phyloP scores from a whole-genome alignment of 2,113 vertebrate genomes.

The Rhegmatorhina hoffmannsi region DNA sequence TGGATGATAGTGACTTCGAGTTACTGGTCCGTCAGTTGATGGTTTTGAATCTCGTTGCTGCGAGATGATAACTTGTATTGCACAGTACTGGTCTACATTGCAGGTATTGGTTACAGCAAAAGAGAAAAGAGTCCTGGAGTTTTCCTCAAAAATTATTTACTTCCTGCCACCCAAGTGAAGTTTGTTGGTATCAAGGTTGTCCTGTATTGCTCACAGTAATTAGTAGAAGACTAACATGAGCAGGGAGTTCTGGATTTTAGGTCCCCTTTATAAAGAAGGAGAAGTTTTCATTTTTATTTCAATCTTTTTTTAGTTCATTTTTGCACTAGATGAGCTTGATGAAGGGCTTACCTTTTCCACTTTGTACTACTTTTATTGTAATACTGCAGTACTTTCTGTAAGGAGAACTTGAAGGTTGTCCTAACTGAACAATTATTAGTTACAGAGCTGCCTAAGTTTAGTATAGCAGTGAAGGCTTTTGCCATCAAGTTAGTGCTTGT shows the following conservation, averaged over 20 bases:
- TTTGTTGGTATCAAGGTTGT: not conserved
- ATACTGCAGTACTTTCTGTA: not conserved
- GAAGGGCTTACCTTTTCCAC: not conserved
- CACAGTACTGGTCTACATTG: not conserved
- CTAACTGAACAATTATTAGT: not conserved
- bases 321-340: not conserved
- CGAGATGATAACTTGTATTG: accelerated
- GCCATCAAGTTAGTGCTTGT: not conserved
- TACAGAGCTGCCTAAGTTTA: not conserved
- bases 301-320: not conserved
- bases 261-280: not conserved
- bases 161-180: not conserved
- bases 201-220: not conserved
- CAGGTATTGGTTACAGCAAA: not conserved
- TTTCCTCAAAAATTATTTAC: not conserved
- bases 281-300: not conserved
- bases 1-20: not conserved
- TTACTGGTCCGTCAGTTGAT: not conserved
- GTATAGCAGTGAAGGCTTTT: not conserved
- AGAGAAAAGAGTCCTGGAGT: not conserved
- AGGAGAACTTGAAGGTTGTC: not conserved
- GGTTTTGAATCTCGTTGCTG: not conserved
- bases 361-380: not conserved
- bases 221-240: not conserved
- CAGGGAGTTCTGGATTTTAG: not conserved